Evolutionary conservation across 2,797 vertebrate species (phyloP).

Genomic region (Parauchenoglanis punctatus): DNA sequence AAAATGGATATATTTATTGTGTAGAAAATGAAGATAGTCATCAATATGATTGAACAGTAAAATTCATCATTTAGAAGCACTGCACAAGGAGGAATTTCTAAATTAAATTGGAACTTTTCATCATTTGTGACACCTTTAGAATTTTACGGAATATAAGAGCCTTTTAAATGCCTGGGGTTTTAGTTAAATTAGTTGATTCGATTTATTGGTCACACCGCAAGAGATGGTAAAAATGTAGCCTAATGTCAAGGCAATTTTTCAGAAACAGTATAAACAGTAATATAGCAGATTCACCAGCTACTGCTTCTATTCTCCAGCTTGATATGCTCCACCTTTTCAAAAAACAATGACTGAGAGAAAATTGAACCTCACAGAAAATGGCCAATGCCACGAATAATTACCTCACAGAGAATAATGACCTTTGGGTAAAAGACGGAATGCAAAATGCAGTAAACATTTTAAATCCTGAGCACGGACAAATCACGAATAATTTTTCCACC

Average conservation of each 20-base stretch:
- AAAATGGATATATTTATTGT: neutral
- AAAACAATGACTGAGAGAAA: conserved; percentile 16
- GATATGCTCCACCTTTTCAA: neutral
- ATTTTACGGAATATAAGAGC: neutral
- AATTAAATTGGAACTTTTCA: conserved; percentile 23
- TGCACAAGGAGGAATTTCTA: neutral
- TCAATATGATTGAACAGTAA: neutral
- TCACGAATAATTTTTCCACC: conserved; percentile 38
- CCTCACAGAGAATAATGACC: conserved; percentile 27
- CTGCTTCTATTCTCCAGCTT: neutral
- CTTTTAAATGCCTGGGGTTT: conserved; percentile 26
- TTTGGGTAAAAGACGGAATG: conserved; percentile 5
- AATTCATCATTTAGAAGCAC: neutral
- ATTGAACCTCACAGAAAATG: conserved; percentile 3
- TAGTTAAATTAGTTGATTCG: neutral
- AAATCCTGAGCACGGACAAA: conserved; percentile 21
- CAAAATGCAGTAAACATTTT: conserved; percentile 19
- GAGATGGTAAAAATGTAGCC: neutral
- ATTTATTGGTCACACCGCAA: neutral
- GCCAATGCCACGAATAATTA: conserved; percentile 1
- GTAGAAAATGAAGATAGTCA: conserved; percentile 1
- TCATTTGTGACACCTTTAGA: conserved; percentile 13
- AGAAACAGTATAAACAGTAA: neutral
- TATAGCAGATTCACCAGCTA: conserved; percentile 2
- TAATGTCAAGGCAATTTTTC: neutral